Conservation (phyloP, 2,797 vertebrate genomes). For the Cryptoblepharus egeriae region DNA sequence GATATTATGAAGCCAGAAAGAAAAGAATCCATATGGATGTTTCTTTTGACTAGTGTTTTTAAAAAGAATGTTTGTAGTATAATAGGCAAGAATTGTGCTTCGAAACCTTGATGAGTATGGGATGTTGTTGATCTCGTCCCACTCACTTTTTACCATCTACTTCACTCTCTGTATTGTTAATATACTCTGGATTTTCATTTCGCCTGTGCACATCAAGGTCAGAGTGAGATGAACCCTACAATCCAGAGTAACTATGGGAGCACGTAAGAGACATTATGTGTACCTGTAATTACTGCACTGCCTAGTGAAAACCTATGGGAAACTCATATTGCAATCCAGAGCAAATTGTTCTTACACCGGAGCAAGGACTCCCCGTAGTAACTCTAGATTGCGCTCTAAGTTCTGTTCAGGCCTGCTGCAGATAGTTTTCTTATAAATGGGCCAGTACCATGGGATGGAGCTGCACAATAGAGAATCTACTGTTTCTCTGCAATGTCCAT, state of each 20-base stretch:
- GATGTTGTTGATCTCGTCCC: not conserved
- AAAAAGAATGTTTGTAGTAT: not conserved
- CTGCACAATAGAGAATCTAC: not conserved
- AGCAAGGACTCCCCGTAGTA: no score
- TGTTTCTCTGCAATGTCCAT: not conserved
- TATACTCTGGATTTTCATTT: not conserved
- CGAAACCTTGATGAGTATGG: not conserved
- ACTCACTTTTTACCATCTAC: no score
- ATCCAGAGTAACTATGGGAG: no score
- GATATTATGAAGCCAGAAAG: not conserved
- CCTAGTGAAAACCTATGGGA: no score
- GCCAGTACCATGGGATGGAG: not conserved
- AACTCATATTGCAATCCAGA: no score
- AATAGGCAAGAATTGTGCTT: not conserved
- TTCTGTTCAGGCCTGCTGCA: not conserved
- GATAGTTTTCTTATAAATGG: not conserved
- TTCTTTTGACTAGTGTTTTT: not conserved
- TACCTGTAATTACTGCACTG: no score
- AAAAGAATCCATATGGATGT: not conserved
- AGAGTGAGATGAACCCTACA: not conserved
- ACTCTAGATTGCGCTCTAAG: no score
- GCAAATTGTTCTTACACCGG: no score
- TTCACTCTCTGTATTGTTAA: not conserved
- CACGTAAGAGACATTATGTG: no score
- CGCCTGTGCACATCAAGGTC: not conserved